Base-by-base conservation (phyloP, 1,140 invertebrate genomes). In the Cydia amplana region DNA sequence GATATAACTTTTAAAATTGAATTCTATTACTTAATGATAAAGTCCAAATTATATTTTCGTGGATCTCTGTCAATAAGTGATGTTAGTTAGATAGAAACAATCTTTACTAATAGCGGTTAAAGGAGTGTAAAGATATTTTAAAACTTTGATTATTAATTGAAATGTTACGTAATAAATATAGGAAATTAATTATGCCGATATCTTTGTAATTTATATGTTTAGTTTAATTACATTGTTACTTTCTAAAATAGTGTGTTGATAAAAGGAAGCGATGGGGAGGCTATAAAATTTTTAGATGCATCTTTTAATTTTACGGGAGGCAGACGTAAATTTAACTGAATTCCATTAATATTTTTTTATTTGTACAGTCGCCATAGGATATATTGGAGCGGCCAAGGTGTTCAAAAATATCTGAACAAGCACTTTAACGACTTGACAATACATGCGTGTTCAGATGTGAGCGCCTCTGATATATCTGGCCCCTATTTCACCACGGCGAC, bases 151-250 rank as follows among this genome's bases (percentile, higher is more conserved):
- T 70, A 36, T 36, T 18, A 43, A 70, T 70, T 70, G 7, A 70
- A 70, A 70, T 70, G 65, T 70, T 40, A 70, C 28, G 16, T 36
- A 36, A 43, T 70, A 70, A 70, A 70, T 70, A 70, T 18, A 36
- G 32, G n/a, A 23, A 43, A 70, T 70, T 70, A 70, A 70, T 70
- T 70, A 70, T 43, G 7, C 4, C 1, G 32, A 67, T 70, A 70
- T 70, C 65, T 70, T n/a, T 9, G 65, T 70, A 0, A 70, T 70
- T 67, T 40, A 70, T 70, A 36, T 18, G 65, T 70, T 43, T 20
- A 40, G 16, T 70, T 70, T 70, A 70, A 70, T 70, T 70, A 70
- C 43, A 70, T 70, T 70, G 65, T 70, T 70, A 14, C 65, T 43
- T 70, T 70, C 36, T 70, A 67, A 67, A 67, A 67, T 67, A 67